Evolutionary conservation across 1,140 invertebrate species (phyloP).

Genomic region (Heterodera schachtii): DNA sequence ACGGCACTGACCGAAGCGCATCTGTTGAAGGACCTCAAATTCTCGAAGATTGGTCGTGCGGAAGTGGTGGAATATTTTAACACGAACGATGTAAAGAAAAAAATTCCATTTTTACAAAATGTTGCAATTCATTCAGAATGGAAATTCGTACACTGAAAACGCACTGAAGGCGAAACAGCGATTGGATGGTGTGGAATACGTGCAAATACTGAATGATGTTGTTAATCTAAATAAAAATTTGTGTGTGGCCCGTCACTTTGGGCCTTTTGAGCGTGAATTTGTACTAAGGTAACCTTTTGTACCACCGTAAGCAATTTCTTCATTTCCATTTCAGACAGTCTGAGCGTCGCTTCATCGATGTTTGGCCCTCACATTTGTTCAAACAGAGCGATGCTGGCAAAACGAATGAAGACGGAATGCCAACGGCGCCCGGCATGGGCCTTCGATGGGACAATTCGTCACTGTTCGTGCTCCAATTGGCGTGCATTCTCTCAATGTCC

Average conservation of each 20-base stretch:
- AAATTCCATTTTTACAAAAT: too few relatives aligned
- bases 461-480: constrained; percentile 92
- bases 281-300: constrained; percentile 53
- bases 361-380: constrained; percentile 91
- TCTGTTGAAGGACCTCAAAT: constrained; percentile 63
- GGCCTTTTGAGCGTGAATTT: constrained; percentile 73
- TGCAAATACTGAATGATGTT: constrained; percentile 77
- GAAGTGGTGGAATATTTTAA: constrained; percentile 73
- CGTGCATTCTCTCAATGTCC: constrained; percentile 90
- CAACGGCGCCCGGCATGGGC: constrained; percentile 66
- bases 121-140: background rate
- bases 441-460: constrained; percentile 67
- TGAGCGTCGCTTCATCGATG: constrained; percentile 80
- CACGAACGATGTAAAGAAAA: constrained; percentile 58
- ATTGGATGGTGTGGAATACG: constrained; percentile 75
- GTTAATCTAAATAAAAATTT: constrained; percentile 91
- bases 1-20: constrained; percentile 56
- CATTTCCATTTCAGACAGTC: constrained; percentile 64
- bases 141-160: background rate
- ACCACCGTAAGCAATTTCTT: constrained; percentile 13
- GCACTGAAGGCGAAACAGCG: background rate
- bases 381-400: constrained; percentile 73
- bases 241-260: constrained; percentile 87
- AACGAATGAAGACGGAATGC: background rate
- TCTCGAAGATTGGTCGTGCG: constrained; percentile 63